These are phyloP conservation scores for Gonatopus flavifemur DNA, from an alignment of 1,140 invertebrate species.

Conservation along the genomic window DNA sequence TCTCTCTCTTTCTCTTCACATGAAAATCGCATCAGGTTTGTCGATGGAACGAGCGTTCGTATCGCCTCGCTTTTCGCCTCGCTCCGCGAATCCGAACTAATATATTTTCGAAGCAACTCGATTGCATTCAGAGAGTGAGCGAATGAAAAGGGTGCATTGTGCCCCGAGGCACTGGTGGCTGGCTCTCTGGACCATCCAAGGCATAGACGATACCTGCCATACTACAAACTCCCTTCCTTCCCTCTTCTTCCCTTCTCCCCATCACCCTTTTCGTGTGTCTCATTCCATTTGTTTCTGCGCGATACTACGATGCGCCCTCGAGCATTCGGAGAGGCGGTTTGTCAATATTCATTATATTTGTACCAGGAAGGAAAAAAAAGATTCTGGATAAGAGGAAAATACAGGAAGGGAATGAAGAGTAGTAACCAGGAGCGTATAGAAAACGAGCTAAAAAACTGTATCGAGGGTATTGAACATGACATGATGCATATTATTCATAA, in stretches of 20 bases:
- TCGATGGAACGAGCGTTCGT: constrained; percentile 15
- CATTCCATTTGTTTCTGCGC: constrained; percentile 44
- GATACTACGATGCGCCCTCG: constrained; percentile 29
- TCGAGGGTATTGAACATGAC: too few relatives aligned
- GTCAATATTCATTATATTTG: constrained; percentile 44
- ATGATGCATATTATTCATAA: too few relatives aligned
- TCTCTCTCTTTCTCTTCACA: too few relatives aligned
- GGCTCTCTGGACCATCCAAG: constrained; percentile 19
- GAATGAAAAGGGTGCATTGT: constrained; percentile 30
- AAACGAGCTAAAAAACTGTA: too few relatives aligned
- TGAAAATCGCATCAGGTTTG: constrained; percentile 36
- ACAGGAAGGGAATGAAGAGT: too few relatives aligned
- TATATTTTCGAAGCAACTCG: constrained; percentile 43
- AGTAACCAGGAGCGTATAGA: too few relatives aligned
- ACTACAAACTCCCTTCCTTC: too few relatives aligned
- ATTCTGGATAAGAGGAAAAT: constrained; percentile 1
- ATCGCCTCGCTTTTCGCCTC: constrained; percentile 37
- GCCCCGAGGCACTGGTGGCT: constrained; percentile 31
- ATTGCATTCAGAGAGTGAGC: constrained; percentile 31
- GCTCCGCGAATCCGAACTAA: constrained; percentile 42
- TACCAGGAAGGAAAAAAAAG: constrained; percentile 18
- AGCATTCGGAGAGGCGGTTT: constrained; percentile 26
- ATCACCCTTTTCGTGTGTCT: constrained; percentile 20
- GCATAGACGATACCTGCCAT: constrained; percentile 24
- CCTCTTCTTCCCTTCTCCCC: too few relatives aligned